A percentile compares a stretch with the other conserved stretches of the same genome.
Conservation (phyloP, 1,140 invertebrate species). For the Neomicropteryx cornuta region DNA sequence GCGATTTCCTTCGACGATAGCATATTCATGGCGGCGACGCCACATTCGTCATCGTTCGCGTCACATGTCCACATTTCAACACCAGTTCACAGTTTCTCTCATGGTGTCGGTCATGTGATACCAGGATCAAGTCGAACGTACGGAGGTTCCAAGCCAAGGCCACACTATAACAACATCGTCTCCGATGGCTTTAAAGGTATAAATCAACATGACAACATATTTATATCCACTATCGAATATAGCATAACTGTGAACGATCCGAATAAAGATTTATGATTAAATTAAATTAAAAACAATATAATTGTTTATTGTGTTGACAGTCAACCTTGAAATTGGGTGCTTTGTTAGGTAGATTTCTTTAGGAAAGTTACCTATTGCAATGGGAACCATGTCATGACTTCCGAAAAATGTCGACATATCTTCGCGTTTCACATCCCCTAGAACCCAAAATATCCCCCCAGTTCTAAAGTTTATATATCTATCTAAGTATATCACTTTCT, state of each 20-base stretch:
- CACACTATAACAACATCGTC: conserved; percentile 12
- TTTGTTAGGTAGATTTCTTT: too few species aligned
- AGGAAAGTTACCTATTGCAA: too few species aligned
- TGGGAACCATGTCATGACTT: too few species aligned
- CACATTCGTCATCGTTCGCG: too few species aligned
- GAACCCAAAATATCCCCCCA: not conserved
- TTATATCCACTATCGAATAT: conserved; percentile 13
- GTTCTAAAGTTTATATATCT: too few species aligned
- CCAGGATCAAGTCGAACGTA: conserved; percentile 9
- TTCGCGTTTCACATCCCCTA: too few species aligned
- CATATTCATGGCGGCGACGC: too few species aligned
- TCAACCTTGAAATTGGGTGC: too few species aligned
- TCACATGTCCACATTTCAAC: conserved; percentile 35
- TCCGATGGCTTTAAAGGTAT: conserved; percentile 15
- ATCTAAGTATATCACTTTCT: too few species aligned
- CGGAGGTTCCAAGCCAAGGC: conserved; percentile 11
- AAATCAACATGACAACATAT: conserved; percentile 5
- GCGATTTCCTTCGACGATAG: too few species aligned
- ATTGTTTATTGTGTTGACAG: conserved; percentile 1
- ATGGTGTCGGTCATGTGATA: conserved; percentile 32
- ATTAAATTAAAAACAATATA: not conserved
- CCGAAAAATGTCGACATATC: too few species aligned
- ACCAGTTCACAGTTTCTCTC: conserved; percentile 29
- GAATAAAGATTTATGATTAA: not conserved
- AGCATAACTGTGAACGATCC: conserved; percentile 8